Evolutionary conservation across 2,113 vertebrate genomes (phyloP).

Genomic region (Aegotheles bennettii): DNA sequence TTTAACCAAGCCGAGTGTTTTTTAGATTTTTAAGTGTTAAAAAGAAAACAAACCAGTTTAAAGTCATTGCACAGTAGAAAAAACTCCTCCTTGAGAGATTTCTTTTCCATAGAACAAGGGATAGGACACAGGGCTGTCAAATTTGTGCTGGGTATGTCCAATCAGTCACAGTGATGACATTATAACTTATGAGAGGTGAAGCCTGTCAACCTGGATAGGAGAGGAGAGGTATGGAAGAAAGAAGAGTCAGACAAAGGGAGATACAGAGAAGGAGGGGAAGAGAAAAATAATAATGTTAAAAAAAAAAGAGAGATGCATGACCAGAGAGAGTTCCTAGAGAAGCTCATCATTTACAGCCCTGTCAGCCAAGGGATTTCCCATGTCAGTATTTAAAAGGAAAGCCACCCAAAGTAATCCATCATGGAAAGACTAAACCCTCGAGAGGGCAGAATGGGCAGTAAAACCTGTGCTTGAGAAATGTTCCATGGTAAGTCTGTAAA

Average conservation of each 20-base stretch:
- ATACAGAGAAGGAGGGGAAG: background rate
- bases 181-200: background rate
- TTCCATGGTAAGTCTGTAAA: background rate
- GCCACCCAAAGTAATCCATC: background rate
- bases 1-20: background rate
- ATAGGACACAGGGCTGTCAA: background rate
- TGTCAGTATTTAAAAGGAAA: background rate
- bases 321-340: background rate
- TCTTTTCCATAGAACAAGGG: background rate
- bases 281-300: too few relatives aligned
- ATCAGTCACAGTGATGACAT: background rate
- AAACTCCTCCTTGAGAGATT: background rate
- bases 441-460: background rate
- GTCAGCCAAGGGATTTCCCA: slow-evolving; percentile 6
- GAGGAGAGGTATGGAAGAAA: background rate
- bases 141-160: background rate
- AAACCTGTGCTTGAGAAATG: background rate
- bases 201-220: slow-evolving; percentile 13
- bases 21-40: background rate
- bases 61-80: background rate
- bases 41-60: background rate
- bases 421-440: background rate
- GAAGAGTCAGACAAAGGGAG: slow-evolving; percentile 8
- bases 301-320: background rate
- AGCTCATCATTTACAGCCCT: background rate